Conservation (phyloP, 2,113 vertebrate genomes). For the Tachysurus fulvidraco region DNA sequence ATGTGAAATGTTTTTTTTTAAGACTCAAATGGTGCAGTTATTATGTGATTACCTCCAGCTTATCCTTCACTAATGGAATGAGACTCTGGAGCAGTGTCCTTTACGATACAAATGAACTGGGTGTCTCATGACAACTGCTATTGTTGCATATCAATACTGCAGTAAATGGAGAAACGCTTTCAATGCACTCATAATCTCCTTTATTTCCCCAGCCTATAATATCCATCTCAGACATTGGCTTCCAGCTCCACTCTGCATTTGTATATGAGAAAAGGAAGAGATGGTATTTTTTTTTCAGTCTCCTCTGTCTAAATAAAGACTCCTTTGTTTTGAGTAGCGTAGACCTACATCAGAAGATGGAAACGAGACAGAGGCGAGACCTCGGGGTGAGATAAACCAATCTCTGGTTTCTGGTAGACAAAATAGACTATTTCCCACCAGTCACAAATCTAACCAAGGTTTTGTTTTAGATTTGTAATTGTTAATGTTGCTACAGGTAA, state of each 20-base stretch:
- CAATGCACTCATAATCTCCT: slow-evolving; percentile 30
- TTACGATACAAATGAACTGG: slow-evolving; percentile 55
- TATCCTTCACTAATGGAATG: slow-evolving; percentile 60
- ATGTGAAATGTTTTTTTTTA: slow-evolving; percentile 40
- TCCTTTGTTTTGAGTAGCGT: slow-evolving; percentile 66
- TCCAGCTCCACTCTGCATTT: slow-evolving; percentile 9
- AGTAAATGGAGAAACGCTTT: slow-evolving; percentile 16
- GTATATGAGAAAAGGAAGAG: slow-evolving; percentile 51
- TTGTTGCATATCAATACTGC: slow-evolving; percentile 52
- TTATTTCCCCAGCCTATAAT: slow-evolving; percentile 38
- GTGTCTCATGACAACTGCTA: slow-evolving; percentile 46
- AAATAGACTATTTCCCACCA: background rate
- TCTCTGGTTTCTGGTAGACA: slow-evolving; percentile 3
- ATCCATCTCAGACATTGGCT: slow-evolving; percentile 36
- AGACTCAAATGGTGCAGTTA: slow-evolving; percentile 46
- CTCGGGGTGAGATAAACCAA: slow-evolving; percentile 41
- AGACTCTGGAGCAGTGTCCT: slow-evolving; percentile 47
- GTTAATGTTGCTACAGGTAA: background rate
- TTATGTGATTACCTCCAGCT: slow-evolving; percentile 59
- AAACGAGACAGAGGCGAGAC: slow-evolving; percentile 67
- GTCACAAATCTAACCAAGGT: background rate
- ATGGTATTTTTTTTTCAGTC: slow-evolving; percentile 48
- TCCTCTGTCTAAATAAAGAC: slow-evolving; percentile 66
- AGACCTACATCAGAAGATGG: slow-evolving; percentile 63
- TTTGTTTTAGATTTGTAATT: background rate